Evolutionary conservation across 2,888 invertebrate species (phyloP).

Genomic region (Cartodere bifasciata): DNA sequence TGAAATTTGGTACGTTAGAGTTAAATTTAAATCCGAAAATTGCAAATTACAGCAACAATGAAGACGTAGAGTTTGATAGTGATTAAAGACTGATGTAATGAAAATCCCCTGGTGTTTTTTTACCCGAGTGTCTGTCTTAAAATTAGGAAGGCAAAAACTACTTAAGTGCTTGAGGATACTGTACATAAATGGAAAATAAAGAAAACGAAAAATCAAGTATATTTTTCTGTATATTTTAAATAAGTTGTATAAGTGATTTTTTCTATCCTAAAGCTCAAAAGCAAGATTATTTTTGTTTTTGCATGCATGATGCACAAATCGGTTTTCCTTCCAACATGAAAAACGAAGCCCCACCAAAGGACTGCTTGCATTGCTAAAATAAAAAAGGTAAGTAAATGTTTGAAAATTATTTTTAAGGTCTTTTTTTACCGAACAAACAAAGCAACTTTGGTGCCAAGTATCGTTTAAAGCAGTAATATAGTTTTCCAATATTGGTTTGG

Average conservation of each 20-base stretch:
- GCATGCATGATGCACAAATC: slow-evolving; percentile 72
- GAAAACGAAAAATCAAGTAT: no score
- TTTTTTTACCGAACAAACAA: slow-evolving; percentile 79
- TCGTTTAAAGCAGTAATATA: slow-evolving; percentile 88
- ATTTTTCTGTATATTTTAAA: no score
- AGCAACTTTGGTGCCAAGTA: slow-evolving; percentile 93
- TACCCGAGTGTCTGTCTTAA: no score
- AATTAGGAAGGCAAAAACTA: no score
- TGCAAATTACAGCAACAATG: slow-evolving; percentile 2
- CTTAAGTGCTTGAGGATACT: no score
- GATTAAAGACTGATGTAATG: no score
- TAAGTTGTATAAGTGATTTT: no score
- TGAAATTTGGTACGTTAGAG: not conserved
- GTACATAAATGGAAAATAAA: no score
- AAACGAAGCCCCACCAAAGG: slow-evolving; percentile 83
- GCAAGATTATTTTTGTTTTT: no score
- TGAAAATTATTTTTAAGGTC: not conserved
- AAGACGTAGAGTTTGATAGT: slow-evolving; percentile 4
- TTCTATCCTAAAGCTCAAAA: no score
- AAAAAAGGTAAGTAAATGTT: not conserved
- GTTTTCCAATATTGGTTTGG: slow-evolving; percentile 83
- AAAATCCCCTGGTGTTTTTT: no score
- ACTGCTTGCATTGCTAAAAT: slow-evolving; percentile 70
- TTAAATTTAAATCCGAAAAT: slow-evolving; percentile 3
- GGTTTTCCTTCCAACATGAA: slow-evolving; percentile 89